Evolutionary conservation across 1,140 invertebrate species (phyloP).

Genomic region (Phortica variegata): DNA sequence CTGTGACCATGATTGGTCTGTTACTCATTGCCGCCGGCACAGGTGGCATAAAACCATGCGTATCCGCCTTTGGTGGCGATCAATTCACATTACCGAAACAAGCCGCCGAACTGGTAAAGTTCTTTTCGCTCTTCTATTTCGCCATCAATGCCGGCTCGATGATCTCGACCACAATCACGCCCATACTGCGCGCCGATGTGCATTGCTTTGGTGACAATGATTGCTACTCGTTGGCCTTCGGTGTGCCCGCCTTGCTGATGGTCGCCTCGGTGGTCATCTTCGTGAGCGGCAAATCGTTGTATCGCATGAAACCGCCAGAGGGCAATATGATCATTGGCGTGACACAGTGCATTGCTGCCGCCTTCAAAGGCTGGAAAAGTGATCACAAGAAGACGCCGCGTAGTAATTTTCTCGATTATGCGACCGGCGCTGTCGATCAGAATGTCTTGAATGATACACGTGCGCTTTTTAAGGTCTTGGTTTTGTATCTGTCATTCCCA

Average conservation of each 20-base stretch:
- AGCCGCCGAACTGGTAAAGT: slow-evolving; percentile 73
- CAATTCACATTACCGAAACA: slow-evolving; percentile 85
- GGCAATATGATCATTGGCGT: slow-evolving; percentile 83
- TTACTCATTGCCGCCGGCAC: slow-evolving; percentile 85
- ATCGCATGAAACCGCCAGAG: slow-evolving; percentile 74
- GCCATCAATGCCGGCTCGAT: slow-evolving; percentile 90
- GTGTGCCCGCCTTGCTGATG: slow-evolving; percentile 87
- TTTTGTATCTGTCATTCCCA: slow-evolving; percentile 76
- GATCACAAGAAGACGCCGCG: slow-evolving; percentile 57
- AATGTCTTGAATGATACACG: slow-evolving; percentile 71
- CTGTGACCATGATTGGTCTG: slow-evolving; percentile 79
- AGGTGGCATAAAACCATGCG: slow-evolving; percentile 97
- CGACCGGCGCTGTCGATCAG: slow-evolving; percentile 68
- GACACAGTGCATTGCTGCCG: slow-evolving; percentile 68
- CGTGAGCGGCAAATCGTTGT: slow-evolving; percentile 72
- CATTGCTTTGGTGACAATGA: slow-evolving; percentile 77
- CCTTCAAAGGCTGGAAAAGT: slow-evolving; percentile 59
- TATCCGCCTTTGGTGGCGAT: slow-evolving; percentile 95
- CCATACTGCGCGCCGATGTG: slow-evolving; percentile 79
- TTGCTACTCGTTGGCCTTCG: slow-evolving; percentile 91
- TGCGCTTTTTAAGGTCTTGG: slow-evolving; percentile 65
- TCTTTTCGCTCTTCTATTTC: slow-evolving; percentile 94
- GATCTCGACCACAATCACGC: slow-evolving; percentile 87
- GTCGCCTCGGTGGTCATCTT: slow-evolving; percentile 84
- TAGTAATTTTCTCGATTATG: slow-evolving; percentile 81